Conservation (phyloP, 35 echinoderm and acorn worm genomes). For the Heliocidaris erythrogramma region DNA sequence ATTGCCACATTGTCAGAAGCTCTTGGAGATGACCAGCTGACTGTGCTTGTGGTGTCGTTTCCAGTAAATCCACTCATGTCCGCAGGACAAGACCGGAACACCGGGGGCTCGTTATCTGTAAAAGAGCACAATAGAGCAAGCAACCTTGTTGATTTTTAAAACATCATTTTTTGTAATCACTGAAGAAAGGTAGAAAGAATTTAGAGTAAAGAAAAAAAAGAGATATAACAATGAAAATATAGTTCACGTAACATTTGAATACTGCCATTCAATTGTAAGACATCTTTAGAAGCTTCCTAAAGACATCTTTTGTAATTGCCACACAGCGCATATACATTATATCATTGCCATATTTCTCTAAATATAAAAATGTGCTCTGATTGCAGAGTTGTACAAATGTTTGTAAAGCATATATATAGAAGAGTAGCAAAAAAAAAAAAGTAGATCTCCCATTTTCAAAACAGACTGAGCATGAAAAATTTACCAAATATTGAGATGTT, state of each 20-base stretch:
- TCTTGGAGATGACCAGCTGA: background rate
- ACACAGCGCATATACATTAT: background rate
- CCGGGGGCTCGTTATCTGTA: slow-evolving; percentile 19
- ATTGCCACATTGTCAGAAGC: slow-evolving; percentile 39
- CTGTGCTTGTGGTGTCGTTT: background rate
- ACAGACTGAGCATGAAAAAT: background rate
- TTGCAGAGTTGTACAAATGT: too few relatives aligned
- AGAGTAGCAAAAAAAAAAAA: background rate
- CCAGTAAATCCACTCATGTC: background rate
- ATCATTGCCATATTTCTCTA: background rate
- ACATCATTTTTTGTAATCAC: background rate
- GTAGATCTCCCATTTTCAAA: background rate
- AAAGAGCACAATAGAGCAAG: background rate
- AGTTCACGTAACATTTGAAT: too few relatives aligned
- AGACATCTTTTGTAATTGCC: background rate
- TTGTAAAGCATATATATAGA: background rate
- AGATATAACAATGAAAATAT: background rate
- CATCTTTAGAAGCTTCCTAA: background rate
- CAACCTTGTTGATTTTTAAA: background rate
- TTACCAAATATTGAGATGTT: slow-evolving; percentile 51
- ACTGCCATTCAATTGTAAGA: too few relatives aligned
- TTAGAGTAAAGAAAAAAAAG: background rate
- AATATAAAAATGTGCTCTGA: background rate
- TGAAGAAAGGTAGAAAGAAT: background rate
- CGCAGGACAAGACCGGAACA: background rate